Conservation (phyloP, 2,797 vertebrate species). For the Tangara arthus region DNA sequence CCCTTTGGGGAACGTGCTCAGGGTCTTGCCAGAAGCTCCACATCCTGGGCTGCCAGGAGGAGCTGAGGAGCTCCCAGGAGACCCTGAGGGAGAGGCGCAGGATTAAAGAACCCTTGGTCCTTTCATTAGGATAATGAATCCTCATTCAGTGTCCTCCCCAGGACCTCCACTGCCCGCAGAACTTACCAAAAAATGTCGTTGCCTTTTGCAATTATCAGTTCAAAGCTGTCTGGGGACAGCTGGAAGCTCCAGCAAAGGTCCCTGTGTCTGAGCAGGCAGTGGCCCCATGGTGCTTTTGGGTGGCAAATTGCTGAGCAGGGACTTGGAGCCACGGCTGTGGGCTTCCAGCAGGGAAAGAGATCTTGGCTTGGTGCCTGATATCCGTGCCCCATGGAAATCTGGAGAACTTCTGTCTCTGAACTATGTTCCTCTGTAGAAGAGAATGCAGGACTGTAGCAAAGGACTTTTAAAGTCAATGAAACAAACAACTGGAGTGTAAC, state of each 20-base stretch:
- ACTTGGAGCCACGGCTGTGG: rapidly evolving
- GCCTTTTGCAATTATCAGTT: background rate
- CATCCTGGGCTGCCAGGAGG: background rate
- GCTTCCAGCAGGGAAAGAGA: background rate
- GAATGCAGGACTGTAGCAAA: background rate
- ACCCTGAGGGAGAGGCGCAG: background rate
- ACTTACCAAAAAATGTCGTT: background rate
- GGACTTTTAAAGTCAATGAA: background rate
- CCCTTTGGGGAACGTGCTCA: background rate
- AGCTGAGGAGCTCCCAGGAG: background rate
- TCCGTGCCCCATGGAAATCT: background rate
- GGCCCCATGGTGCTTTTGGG: background rate
- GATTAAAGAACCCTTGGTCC: background rate
- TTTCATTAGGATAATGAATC: background rate
- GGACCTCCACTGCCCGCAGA: background rate
- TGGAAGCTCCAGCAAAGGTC: background rate
- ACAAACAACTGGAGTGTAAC: background rate
- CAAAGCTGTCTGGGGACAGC: background rate
- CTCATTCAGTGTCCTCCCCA: background rate
- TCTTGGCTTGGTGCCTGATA: rapidly evolving
- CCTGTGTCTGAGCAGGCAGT: background rate
- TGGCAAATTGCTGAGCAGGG: background rate
- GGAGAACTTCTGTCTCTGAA: background rate
- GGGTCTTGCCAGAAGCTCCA: background rate
- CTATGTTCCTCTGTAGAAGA: background rate